phyloP scores from a whole-genome alignment of 2,888 invertebrate genomes.

The Carcina quercana region DNA sequence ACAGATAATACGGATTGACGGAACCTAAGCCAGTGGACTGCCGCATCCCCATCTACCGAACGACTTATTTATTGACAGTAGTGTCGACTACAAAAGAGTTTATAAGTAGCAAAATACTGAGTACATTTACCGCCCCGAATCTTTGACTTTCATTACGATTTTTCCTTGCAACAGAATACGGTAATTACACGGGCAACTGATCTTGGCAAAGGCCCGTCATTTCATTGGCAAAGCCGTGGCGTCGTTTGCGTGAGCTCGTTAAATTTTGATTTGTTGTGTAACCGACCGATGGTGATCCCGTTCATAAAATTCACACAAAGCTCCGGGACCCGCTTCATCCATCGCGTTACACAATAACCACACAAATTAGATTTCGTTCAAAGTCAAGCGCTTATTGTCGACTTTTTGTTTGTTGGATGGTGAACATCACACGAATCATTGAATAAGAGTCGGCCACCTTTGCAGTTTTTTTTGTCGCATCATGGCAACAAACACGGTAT shows the following conservation, averaged over 20 bases:
- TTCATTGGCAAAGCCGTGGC: conserved; percentile 29
- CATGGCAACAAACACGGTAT: conserved; percentile 19
- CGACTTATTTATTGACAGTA: neutral
- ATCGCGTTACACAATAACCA: conserved; percentile 70
- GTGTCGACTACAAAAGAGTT: neutral
- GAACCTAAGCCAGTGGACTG: conserved; percentile 22
- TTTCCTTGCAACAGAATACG: conserved; percentile 37
- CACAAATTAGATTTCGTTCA: conserved; percentile 72
- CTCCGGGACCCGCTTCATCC: conserved; percentile 40
- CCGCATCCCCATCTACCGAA: neutral
- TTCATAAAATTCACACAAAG: conserved; percentile 45
- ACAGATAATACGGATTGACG: conserved; percentile 41
- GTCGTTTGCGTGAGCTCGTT: conserved; percentile 62
- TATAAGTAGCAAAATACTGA: conserved; percentile 11
- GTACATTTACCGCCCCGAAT: conserved; percentile 15
- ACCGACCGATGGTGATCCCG: conserved; percentile 60
- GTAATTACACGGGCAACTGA: conserved; percentile 61
- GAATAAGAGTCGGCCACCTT: conserved; percentile 61
- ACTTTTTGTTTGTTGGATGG: conserved; percentile 60
- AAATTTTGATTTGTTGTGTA: conserved; percentile 71
- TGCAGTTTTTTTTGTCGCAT: conserved; percentile 38
- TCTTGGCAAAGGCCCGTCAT: conserved; percentile 36
- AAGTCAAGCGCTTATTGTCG: conserved; percentile 70
- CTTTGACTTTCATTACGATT: conserved; percentile 15
- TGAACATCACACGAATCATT: conserved; percentile 60